Evolutionary conservation across 2,888 invertebrate species (phyloP), one percentile per base, ranked within the genome.

Genomic region (Lasioglossum vierecki): DNA sequence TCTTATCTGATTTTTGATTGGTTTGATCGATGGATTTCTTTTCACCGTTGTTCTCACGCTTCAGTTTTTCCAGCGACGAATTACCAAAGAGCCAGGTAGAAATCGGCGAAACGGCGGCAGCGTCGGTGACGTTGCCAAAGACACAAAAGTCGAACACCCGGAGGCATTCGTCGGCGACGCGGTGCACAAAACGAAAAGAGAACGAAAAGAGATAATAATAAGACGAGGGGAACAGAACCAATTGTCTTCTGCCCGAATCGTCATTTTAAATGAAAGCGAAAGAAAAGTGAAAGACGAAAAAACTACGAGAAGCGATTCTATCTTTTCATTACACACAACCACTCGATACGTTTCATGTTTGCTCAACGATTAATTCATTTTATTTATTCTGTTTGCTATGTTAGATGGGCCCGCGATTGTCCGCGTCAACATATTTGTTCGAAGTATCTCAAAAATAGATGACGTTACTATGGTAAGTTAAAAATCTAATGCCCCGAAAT

Each of bases 381-480:
- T 91, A 89, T 94, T 93, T 94, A 93, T 95, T 95, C 93, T 95
- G 93, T 95, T 94, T 94, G 92, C 95, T 95, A 95, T 95, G 95
- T 95, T 96, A 97, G 98, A 98, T 98, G 99, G 99, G 95, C 98
- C 99, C 95, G 98, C 99, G 95, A 97, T 98, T 96, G 99, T 99
- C 96, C 97, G 97, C 96, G 98, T 99, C 97, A 99, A 99, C 98
- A 98, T 99, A 96, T 98, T 98, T 97, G 98, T 99, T 96, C 97
- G 99, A 97, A 99, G 99, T 98, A 98, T 99, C 97, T 98, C 98
- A 96, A 98, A 99, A 97, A 99, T 99, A 96, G 99, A 99, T 97
- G 99, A 99, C 97, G 98, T 99, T 96, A 99, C 98, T 95, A 99
- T 99, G 99, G 99, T 99, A 98, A 98, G 98, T 98, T 95, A 87